phyloP scores from a whole-genome alignment of 2,888 invertebrate genomes.

The Sesamia inferens region DNA sequence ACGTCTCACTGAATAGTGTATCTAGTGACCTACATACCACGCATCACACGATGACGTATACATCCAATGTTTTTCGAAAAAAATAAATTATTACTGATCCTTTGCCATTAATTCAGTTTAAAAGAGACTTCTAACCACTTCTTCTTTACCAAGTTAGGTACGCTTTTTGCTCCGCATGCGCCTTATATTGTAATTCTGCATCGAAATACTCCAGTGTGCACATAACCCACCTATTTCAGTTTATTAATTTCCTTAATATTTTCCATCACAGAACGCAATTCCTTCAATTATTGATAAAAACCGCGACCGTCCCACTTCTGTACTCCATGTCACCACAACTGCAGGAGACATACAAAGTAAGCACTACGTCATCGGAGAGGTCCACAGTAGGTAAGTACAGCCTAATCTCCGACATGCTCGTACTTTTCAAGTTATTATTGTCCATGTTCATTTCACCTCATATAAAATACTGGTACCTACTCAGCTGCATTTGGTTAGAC shows the following conservation, averaged over 20 bases:
- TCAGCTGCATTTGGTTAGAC: too few relatives aligned
- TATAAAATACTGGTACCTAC: too few relatives aligned
- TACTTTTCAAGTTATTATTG: too few relatives aligned
- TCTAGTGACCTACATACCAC: too few relatives aligned
- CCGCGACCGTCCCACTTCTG: conserved; percentile 18
- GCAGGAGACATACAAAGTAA: conserved; percentile 29
- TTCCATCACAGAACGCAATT: conserved; percentile 14
- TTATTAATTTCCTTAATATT: neutral
- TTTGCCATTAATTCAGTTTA: too few relatives aligned
- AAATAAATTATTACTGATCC: too few relatives aligned
- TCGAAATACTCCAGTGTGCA: conserved; percentile 31
- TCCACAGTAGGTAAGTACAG: conserved; percentile 14
- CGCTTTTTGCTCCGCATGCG: neutral
- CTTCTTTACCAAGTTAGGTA: neutral
- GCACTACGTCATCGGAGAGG: neutral
- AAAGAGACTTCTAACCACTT: too few relatives aligned
- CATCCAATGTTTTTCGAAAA: too few relatives aligned
- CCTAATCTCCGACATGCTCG: conserved; percentile 13
- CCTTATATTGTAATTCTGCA: conserved; percentile 28
- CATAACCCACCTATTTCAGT: conserved; percentile 4
- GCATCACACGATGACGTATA: too few relatives aligned
- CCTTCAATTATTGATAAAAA: conserved; percentile 4
- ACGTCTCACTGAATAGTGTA: neutral
- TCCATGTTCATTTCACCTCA: too few relatives aligned
- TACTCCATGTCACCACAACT: conserved; percentile 22